Base-by-base conservation (phyloP, 2,113 vertebrate species). In the Corynorhinus townsendii region DNA sequence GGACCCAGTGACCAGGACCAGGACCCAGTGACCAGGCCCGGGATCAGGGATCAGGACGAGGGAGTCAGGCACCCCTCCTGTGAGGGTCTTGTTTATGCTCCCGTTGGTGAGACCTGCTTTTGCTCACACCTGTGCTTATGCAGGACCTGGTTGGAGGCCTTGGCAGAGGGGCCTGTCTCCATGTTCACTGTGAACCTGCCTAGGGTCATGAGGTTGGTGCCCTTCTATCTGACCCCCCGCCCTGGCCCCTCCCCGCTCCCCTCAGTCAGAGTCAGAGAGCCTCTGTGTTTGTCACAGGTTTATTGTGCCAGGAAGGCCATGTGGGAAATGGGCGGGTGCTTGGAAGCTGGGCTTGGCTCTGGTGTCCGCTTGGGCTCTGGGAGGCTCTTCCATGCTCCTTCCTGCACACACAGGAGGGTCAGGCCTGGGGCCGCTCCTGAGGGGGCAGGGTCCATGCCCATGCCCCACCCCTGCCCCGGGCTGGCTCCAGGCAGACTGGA, bases 251-350 rank as follows among this genome's bases (percentile, higher is more conserved):
- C 24, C 2, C 30, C 30, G n/a, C 4, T 33, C 20, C 49, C 11
- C 4, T 56, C 4, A n/a, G 38, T 35, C 24, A 76, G 80, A 93
- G 52, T 77, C 75, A 45, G 76, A 83, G 56, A 59, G n/a, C 0
- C 2, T 79, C n/a, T 72, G 49, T 1, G 1, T 75, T 81, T 73
- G 4, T 59, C 17, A 66, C 43, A 4, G 38, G 2, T 96, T 97
- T 96, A 97, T 96, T 97, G 86, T 11, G 49, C 26, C 7, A 45
- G 83, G 11, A 45, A 47, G 52, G 72, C 3, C 35, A 5, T 19
- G 10, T 45, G 15, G 38, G 24, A 30, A 5, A 3, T n/a, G 28
- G 15, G 30, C 1, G 0, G 3, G 66, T 4, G 22, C 43, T 56
- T 76, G 19, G 33, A 16, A 38, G 30, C 11, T 3, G 7, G 22